Base-by-base conservation (phyloP, 2,797 vertebrate genomes). In the Enteromius anoplus region DNA sequence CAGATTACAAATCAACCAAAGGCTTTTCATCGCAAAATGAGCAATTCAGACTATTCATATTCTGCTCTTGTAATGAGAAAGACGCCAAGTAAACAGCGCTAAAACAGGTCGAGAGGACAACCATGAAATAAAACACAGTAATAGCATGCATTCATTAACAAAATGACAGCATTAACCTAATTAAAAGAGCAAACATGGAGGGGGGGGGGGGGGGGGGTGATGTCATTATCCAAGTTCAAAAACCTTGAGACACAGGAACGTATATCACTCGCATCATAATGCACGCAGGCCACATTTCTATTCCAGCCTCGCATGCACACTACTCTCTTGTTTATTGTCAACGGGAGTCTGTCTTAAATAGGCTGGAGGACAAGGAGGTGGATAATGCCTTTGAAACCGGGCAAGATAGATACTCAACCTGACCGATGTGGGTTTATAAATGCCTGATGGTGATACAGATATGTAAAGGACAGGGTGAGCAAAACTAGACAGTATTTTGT, bases 1-100 rank as follows among this genome's bases (percentile, higher is more conserved):
- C 23, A 32, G 81, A 82, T 76, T 82, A 58, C 62, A 68, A 76
- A 82, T 82, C 37, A 82, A 58, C n/a, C 72, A 11, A 40, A 75
- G 62, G 14, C 47, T 0, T 19, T 82, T 82, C 53, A 75, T 75
- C 1, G 26, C 26, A 26, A 26, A 26, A 26, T 26, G 40, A 66
- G 49, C 60, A 66, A 51, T 40, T 53, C 21, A 17, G 1, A 68
- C 12, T 6, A 75, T 82, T 82, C 62, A 82, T 34, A 82, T 82
- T 75, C 81, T 58, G 72, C 62, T 58, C 62, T 21, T 68, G 81
- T 45, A 42, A 34, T n/a, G 73, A 3, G 3, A 68, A n/a, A 42
- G 81, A 68, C 15, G 19, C 17, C 71, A 75, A 55, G 51, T 40
- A 29, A 82, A 75, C 47, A 17, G 29, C 29, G 5, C 1, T 29